Conservation (phyloP, 1,140 invertebrate species). For the Scaptomyza montana region DNA sequence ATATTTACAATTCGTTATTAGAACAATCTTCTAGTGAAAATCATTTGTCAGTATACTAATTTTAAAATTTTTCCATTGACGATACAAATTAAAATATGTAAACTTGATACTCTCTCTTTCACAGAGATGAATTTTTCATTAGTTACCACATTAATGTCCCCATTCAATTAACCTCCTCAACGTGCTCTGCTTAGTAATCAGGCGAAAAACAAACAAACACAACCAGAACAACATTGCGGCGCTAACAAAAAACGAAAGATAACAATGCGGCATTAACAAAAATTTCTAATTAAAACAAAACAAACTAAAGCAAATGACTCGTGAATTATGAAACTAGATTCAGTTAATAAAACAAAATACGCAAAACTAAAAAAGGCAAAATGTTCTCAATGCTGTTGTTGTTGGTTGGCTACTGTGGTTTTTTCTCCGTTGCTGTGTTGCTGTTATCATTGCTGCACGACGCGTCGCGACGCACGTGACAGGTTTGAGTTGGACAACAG, state of each 20-base stretch:
- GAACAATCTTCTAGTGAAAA: too few relatives aligned
- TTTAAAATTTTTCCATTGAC: too few relatives aligned
- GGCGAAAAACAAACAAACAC: conserved; percentile 49
- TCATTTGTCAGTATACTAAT: too few relatives aligned
- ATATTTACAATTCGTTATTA: background rate
- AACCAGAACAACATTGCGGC: conserved; percentile 44
- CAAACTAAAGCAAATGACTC: conserved; percentile 35
- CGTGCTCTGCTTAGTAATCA: conserved; percentile 31
- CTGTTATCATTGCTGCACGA: conserved; percentile 15
- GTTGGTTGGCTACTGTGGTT: background rate
- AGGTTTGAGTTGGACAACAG: background rate
- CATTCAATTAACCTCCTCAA: conserved; percentile 75
- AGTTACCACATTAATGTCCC: background rate
- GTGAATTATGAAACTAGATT: conserved; percentile 17
- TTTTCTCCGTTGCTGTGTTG: background rate
- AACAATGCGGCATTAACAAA: conserved; percentile 69
- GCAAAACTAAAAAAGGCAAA: background rate
- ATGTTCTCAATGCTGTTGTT: background rate
- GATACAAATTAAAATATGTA: too few relatives aligned
- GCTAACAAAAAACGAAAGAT: conserved; percentile 53
- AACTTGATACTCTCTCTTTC: too few relatives aligned
- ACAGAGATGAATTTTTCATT: too few relatives aligned
- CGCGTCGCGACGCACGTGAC: conserved; percentile 26
- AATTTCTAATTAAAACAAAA: conserved; percentile 63
- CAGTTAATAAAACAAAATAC: background rate